Base-by-base conservation (phyloP, 2,113 vertebrate species). In the Anhinga anhinga region DNA sequence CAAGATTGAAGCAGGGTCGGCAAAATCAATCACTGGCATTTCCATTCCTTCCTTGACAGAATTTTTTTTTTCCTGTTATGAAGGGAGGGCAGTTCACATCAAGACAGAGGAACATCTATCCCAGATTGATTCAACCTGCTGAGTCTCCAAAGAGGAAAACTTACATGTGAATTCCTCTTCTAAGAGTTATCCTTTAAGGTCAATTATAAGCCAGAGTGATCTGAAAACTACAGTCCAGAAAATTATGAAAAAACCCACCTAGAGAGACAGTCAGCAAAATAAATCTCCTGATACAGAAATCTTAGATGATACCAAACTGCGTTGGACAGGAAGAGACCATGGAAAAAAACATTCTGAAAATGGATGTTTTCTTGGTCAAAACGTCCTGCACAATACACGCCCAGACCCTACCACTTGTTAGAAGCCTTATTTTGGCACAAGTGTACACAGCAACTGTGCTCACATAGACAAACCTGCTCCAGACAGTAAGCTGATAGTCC, bases 211-310 rank as follows among this genome's bases (percentile, higher is more conserved):
- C 30, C 42, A 62, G 30, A 87, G 82, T 18, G 7, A 88, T 38
- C 36, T 62, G 63, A 90, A 92, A 86, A 27, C 30, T 58, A 80
- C 15, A 21, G 15, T 20, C 25, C 42, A 92, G 49, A 77, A 92
- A 81, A 72, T 2, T 0, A 73, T 3, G 7, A 21, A 58, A 52
- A 69, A 82, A 45, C 5, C 0, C 50, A 73, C 36, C 17, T 9
- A 71, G 30, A n/a, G 38, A 42, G 45, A 40, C 7, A 74, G 38
- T 47, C 29, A 83, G 69, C 5, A 93, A 85, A 93, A 69, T 26
- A 88, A 73, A 84, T 10, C 15, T 79, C 52, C 29, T 5, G 0
- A 4, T 49, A 59, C 71, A 38, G n/a, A 62, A 79, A 27, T 18
- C 15, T 42, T 19, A 74, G 5, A 59, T 26, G 9, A 74, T 36